Conservation (phyloP, 2,888 invertebrate species). For the Ernsta delagoae region DNA sequence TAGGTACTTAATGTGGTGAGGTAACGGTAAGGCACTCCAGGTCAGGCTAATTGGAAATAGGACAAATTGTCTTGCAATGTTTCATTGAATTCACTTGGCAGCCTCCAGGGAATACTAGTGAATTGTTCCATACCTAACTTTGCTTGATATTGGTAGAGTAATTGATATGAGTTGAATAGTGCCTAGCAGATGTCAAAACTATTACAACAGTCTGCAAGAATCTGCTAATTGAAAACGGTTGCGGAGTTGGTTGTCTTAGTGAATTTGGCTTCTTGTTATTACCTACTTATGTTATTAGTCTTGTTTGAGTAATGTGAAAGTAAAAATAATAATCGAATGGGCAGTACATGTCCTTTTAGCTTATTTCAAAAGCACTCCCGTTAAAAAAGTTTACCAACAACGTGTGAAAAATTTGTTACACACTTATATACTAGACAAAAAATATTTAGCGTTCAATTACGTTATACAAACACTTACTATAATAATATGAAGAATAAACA, state of each 20-base stretch:
- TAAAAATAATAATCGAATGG: too few relatives aligned
- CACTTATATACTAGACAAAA: too few relatives aligned
- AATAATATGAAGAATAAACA: background rate
- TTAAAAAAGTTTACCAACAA: too few relatives aligned
- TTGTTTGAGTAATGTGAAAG: background rate
- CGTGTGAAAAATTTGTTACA: too few relatives aligned
- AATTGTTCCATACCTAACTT: conserved; percentile 12
- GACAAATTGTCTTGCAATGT: conserved; percentile 26
- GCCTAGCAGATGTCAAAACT: conserved; percentile 19
- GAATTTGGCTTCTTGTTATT: background rate
- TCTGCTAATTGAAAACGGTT: conserved; percentile 21
- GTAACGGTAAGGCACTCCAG: conserved; percentile 2
- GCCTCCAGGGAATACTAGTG: conserved; percentile 5
- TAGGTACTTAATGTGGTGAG: conserved; percentile 20
- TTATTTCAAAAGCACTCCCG: too few relatives aligned
- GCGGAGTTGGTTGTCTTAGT: background rate
- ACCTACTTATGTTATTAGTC: background rate
- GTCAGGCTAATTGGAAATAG: conserved; percentile 23
- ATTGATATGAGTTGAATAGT: conserved; percentile 4
- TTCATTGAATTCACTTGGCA: conserved; percentile 10
- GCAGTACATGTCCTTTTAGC: too few relatives aligned
- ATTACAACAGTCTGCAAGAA: conserved; percentile 16
- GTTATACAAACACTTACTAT: too few relatives aligned
- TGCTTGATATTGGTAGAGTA: background rate
- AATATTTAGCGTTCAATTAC: too few relatives aligned